Evolutionary conservation across 2,888 invertebrate genomes (phyloP), one percentile per base, ranked within the genome.

Genomic region (Synanthedon vespiformis): DNA sequence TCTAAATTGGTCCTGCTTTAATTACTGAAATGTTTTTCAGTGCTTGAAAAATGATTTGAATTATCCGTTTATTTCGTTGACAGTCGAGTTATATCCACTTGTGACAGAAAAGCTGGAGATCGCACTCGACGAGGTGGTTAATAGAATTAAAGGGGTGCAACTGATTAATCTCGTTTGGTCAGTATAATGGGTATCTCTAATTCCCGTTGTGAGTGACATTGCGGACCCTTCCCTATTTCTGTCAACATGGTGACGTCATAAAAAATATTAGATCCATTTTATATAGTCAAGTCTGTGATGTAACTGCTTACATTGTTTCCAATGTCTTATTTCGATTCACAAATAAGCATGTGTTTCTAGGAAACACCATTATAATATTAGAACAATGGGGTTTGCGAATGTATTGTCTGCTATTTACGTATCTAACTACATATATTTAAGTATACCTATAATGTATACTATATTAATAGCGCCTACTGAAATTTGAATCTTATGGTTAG

Each of bases 341-440:
- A 44, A 44, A 44, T 13, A 13, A 44, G 14, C 44, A 44, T 52
- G 61, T 66, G 61, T 66, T 62, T 63, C 58, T 61, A 62, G 64
- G 67, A 70, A 65, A 65, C 60, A 64, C 66, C 63, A 64, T 63
- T 65, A 63, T 14, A 3, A 58, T 59, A 62, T 60, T 62, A 55
- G 60, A 68, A 74, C 74, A 74, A 53, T 14, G 48, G 34, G 18
- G 34, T 52, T 54, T 52, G 52, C 50, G 49, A 65, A 52, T 51
- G 12, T 52, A 48, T 51, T 49, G 41, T 48, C n/a, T 49, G 44
- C 50, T 48, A 49, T 52, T 47, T 27, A 12, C 34, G 34, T 34
- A 34, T 34, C 34, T 34, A 10, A 34, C 34, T 34, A 34, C 34
- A 34, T 34, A 34, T 10, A 34, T 34, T 34, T 8, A 34, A 34